Evolutionary conservation across 1,140 invertebrate genomes (phyloP).

Genomic region (Caerostris extrusa): DNA sequence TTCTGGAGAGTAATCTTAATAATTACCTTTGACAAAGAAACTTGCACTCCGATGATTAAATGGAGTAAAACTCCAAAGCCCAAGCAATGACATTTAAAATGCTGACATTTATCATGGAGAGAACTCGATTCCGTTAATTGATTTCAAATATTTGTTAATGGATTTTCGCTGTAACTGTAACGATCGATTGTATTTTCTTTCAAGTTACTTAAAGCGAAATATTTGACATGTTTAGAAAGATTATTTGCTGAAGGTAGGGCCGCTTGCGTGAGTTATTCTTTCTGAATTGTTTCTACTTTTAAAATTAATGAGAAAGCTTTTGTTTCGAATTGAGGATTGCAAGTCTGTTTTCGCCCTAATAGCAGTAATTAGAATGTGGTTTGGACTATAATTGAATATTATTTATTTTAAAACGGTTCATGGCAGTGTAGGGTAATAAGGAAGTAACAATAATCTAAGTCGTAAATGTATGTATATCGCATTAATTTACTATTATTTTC

Average conservation of each 20-base stretch:
- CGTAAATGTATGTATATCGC: too few species aligned
- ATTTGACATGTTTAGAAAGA: slow-evolving; percentile 51
- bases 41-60: not conserved
- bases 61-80: not conserved
- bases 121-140: slow-evolving; percentile 33
- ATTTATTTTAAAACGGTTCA: not conserved
- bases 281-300: slow-evolving; percentile 8
- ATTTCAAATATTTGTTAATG: slow-evolving; percentile 71
- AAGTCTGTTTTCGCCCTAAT: not conserved
- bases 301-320: slow-evolving; percentile 30
- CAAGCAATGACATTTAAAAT: not conserved
- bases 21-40: slow-evolving; percentile 47
- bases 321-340: slow-evolving; percentile 9
- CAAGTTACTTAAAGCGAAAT: slow-evolving; percentile 16
- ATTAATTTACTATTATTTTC: too few species aligned
- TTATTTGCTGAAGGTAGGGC: slow-evolving; percentile 25
- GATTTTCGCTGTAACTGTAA: slow-evolving; percentile 48
- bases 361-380: not conserved
- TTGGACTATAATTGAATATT: not conserved
- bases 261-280: not conserved
- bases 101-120: slow-evolving; percentile 10
- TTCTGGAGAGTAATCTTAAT: slow-evolving; percentile 12
- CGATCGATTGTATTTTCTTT: not conserved
- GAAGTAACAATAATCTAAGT: too few species aligned
- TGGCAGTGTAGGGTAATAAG: not conserved